Base-by-base conservation (phyloP, 2,113 vertebrate genomes). In the Tretioscincus oriximinensis region DNA sequence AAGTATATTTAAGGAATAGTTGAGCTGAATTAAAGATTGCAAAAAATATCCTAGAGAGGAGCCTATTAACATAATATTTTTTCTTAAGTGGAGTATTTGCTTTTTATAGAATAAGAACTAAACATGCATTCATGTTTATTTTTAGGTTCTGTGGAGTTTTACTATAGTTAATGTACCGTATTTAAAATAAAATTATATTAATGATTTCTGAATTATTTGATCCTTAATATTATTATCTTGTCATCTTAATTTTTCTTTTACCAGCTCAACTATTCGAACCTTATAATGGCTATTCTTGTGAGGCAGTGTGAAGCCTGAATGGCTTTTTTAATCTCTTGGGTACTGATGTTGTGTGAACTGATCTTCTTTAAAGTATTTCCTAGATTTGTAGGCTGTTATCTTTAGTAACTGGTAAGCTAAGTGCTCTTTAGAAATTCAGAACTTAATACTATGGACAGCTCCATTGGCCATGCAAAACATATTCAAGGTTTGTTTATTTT, bases 361-460 rank as follows among this genome's bases (percentile, higher is more conserved):
- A 51, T 51, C 12, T 51, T 51, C 49, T 51, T 51, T 51, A 14
- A 51, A 14, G 49, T 51, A 9, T 14, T 51, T 51, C 35, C 35
- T 51, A 51, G 49, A 51, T 51, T 51, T 51, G 49, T 51, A 11
- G 49, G 12, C 49, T 9, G 49, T 51, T 11, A 11, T 14, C 12
- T 14, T 26, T 26, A n/a, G 31, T 65, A 64, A 64, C n/a, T 66
- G n/a, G 26, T 12, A 8, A 67, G 8, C 41, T n/a, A 31, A 20
- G 11, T 68, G 28, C 7, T 29, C 58, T 75, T 76, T 49, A 9
- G 24, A 26, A 77, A 61, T 61, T 79, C 77, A 79, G 67, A 70
- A 79, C 67, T 79, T n/a, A 41, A 45, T 61, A 28, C 54, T 7
- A 26, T 70, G 77, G 77, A 79, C 77, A 79, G 77, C 77, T 79